phyloP scores from a whole-genome alignment of 1,140 invertebrate species.

The Bombus waltoni region DNA sequence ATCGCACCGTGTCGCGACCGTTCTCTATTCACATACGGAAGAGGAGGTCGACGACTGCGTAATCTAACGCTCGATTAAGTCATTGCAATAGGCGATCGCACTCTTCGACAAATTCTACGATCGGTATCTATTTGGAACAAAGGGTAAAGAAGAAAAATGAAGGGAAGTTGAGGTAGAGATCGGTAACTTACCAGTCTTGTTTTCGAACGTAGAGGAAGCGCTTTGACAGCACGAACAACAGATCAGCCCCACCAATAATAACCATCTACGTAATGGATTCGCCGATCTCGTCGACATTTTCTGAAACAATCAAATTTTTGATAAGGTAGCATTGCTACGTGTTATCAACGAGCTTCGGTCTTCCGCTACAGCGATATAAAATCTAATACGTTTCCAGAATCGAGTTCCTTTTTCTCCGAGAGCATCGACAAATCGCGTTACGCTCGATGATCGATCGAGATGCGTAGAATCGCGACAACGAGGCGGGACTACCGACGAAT shows the following conservation, averaged over 20 bases:
- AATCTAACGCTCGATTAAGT: neutral
- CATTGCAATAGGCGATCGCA: neutral
- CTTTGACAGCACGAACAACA: conserved; percentile 54
- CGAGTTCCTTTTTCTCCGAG: too few relatives aligned
- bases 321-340: neutral
- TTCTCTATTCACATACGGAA: too few relatives aligned
- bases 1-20: neutral
- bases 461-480: too few relatives aligned
- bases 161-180: neutral
- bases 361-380: too few relatives aligned
- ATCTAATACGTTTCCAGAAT: too few relatives aligned
- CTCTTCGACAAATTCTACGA: neutral
- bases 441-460: too few relatives aligned
- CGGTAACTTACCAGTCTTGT: conserved; percentile 63
- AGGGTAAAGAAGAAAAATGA: too few relatives aligned
- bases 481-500: too few relatives aligned
- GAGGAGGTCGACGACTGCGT: neutral
- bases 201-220: conserved; percentile 56
- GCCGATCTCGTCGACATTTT: conserved; percentile 53
- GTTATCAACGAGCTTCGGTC: neutral
- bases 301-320: conserved; percentile 58
- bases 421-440: too few relatives aligned
- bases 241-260: conserved; percentile 60
- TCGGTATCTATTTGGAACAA: neutral
- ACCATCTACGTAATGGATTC: conserved; percentile 46